Conservation (phyloP, 2,113 vertebrate species). For the Atrichornis clamosus region DNA sequence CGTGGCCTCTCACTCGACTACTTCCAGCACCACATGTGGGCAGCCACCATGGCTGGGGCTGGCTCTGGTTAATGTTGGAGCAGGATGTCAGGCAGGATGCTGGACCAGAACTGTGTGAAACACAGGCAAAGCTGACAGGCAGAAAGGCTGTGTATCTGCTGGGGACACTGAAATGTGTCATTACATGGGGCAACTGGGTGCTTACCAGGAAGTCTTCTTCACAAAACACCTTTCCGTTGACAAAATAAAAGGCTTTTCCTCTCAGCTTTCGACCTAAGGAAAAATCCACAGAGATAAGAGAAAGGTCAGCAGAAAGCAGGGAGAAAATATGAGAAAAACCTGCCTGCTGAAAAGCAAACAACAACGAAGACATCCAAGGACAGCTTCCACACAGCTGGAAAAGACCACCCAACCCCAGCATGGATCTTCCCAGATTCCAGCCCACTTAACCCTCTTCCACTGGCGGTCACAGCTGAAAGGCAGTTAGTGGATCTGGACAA, state of each 20-base stretch:
- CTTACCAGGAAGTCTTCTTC: conserved; percentile 98
- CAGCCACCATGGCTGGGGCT: neutral
- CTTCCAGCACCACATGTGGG: neutral
- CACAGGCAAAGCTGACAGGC: neutral
- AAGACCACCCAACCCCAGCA: neutral
- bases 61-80: neutral
- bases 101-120: neutral
- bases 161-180: fast-evolving
- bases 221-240: conserved; percentile 86
- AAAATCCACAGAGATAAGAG: neutral
- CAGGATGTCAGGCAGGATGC: neutral
- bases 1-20: neutral
- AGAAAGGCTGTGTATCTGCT: neutral
- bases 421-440: neutral
- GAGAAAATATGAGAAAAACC: neutral
- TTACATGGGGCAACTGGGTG: neutral
- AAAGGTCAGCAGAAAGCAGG: neutral
- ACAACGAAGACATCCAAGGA: neutral
- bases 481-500: neutral
- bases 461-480: fast-evolving
- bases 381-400: fast-evolving
- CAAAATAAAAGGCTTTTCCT: conserved; percentile 87
- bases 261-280: conserved; percentile 81
- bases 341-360: neutral
- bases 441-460: neutral